Conservation (phyloP, 2,797 vertebrate species). For the Falco berigora region DNA sequence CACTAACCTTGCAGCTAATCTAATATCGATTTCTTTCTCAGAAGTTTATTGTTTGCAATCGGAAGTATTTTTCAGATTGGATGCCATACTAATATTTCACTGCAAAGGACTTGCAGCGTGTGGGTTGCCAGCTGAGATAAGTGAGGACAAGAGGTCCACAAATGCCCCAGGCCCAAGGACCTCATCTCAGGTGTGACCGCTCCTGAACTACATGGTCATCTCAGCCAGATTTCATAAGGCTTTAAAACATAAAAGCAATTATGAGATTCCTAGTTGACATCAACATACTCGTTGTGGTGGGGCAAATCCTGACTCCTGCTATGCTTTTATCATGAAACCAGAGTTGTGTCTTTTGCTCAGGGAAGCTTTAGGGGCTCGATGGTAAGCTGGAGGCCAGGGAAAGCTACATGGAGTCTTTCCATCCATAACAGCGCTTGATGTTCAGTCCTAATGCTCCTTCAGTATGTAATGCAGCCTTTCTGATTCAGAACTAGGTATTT, state of each 20-base stretch:
- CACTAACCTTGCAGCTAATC: conserved; percentile 10
- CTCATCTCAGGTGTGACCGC: neutral
- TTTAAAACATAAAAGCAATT: neutral
- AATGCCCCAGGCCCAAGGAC: neutral
- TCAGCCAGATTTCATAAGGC: neutral
- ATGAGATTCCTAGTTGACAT: neutral
- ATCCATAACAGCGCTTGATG: neutral
- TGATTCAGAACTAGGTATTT: neutral
- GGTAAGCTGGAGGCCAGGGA: neutral
- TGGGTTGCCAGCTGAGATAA: neutral
- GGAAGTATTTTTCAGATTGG: conserved; percentile 32
- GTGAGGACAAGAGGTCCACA: neutral
- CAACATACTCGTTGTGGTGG: neutral
- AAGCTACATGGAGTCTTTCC: neutral
- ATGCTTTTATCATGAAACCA: neutral
- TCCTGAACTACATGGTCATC: neutral
- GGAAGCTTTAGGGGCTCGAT: neutral
- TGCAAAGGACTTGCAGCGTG: neutral
- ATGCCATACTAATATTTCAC: neutral
- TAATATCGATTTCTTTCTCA: conserved; percentile 24
- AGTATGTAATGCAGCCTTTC: neutral
- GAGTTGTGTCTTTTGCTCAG: neutral
- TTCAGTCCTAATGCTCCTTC: neutral
- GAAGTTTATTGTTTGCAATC: conserved; percentile 11
- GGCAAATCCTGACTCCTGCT: neutral